These are phyloP conservation scores for Chrysolophus pictus DNA, from an alignment of 2,797 vertebrate genomes.

Conservation along the genomic window DNA sequence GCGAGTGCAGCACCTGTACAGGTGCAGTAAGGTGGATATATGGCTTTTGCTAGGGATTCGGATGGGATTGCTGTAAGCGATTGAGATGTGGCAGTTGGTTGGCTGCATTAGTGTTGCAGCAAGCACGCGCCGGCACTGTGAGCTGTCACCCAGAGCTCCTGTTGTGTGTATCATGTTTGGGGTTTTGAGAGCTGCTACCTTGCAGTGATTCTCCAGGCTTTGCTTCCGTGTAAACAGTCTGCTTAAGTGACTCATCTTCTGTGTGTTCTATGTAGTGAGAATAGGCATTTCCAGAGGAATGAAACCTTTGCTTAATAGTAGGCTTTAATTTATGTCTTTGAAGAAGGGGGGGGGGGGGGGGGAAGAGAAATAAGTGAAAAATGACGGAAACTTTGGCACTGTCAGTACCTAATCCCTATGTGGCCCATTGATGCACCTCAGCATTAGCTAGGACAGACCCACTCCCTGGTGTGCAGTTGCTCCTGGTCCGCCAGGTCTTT, in stretches of 20 bases:
- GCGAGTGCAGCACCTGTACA: not conserved
- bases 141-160: not conserved
- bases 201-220: not conserved
- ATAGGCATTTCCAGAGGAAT: not conserved
- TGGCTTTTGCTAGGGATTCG: not conserved
- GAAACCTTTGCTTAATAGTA: not conserved
- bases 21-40: not conserved
- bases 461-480: not conserved
- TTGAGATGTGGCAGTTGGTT: rapidly evolving
- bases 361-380: not conserved
- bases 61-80: not conserved
- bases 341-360: not conserved
- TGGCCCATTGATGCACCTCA: not conserved
- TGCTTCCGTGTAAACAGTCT: not conserved
- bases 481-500: not conserved
- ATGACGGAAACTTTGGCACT: not conserved
- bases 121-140: not conserved
- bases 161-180: not conserved
- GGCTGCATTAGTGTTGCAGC: not conserved
- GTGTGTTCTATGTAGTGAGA: not conserved
- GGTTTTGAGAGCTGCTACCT: not conserved
- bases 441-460: not conserved
- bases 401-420: rapidly evolving
- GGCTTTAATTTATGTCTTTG: not conserved
- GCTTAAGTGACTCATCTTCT: not conserved